phyloP scores from a whole-genome alignment of 2,113 vertebrate genomes.

The Ictalurus punctatus region DNA sequence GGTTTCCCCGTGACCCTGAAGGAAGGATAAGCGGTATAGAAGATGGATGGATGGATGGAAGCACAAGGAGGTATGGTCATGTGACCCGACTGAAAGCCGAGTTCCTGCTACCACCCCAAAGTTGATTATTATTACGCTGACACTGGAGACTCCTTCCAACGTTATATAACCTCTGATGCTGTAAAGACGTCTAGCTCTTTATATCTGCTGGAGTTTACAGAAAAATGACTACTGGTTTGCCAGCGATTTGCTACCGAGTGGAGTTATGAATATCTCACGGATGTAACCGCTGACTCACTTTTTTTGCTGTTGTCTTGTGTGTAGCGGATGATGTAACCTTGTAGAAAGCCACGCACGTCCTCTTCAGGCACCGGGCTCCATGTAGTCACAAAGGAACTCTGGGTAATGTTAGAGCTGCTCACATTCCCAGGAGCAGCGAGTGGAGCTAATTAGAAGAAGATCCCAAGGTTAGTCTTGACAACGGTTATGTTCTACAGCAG shows the following conservation, averaged over 20 bases:
- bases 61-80: too few relatives aligned
- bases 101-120: too few relatives aligned
- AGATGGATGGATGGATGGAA: too few relatives aligned
- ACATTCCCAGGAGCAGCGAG: constrained; percentile 71
- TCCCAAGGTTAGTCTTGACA: not conserved
- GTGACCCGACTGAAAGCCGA: too few relatives aligned
- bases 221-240: not conserved
- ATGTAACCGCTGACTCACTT: constrained; percentile 54
- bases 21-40: too few relatives aligned
- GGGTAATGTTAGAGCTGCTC: constrained; percentile 63
- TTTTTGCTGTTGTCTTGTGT: constrained; percentile 37
- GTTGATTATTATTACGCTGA: not conserved
- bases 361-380: constrained; percentile 75
- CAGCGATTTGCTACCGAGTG: not conserved
- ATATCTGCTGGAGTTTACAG: not conserved
- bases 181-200: not conserved
- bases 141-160: not conserved
- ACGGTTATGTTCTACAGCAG: not conserved
- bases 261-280: not conserved
- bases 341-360: constrained; percentile 76
- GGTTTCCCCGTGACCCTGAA: too few relatives aligned
- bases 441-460: constrained; percentile 68
- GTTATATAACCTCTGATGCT: not conserved
- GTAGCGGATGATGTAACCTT: constrained; percentile 74
- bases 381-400: constrained; percentile 68